Percentiles rank a stretch among this genome's conserved stretches.
phyloP scores from a whole-genome alignment of 2,888 invertebrate genomes.

The Drosophila putrida region DNA sequence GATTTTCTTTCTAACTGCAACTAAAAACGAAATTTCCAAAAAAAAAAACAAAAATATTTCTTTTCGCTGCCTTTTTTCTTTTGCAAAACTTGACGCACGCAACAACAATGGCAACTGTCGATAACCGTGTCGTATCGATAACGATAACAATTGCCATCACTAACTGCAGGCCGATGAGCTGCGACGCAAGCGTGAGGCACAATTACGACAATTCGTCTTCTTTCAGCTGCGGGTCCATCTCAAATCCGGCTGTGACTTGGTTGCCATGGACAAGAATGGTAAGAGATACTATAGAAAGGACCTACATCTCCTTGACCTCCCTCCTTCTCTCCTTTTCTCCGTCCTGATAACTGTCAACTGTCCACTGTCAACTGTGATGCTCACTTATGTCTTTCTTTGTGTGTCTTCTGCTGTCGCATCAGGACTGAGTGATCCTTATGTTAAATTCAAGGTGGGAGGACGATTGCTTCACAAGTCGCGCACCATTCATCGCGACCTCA shows the following conservation, averaged over 20 bases:
- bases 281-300: slow-evolving; percentile 57
- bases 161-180: slow-evolving; percentile 88
- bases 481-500: slow-evolving; percentile 96
- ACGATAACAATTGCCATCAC: slow-evolving; percentile 39
- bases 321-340: background rate
- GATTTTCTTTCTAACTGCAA: slow-evolving; percentile 31
- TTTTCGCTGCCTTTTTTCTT: slow-evolving; percentile 57
- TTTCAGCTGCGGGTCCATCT: slow-evolving; percentile 96
- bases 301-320: background rate
- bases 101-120: slow-evolving; percentile 40
- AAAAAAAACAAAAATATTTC: slow-evolving; percentile 27
- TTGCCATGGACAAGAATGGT: slow-evolving; percentile 98
- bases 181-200: slow-evolving; percentile 89
- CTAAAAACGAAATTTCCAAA: slow-evolving; percentile 42
- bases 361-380: slow-evolving; percentile 1
- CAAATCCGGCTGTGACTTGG: slow-evolving; percentile 94
- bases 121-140: slow-evolving; percentile 28
- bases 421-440: slow-evolving; percentile 99
- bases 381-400: slow-evolving; percentile 51
- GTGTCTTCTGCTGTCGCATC: slow-evolving; percentile 40
- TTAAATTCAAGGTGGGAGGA: slow-evolving; percentile 96
- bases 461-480: slow-evolving; percentile 96
- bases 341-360: slow-evolving; percentile 13
- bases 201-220: slow-evolving; percentile 94
- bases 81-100: slow-evolving; percentile 59